Conservation (phyloP, 1,140 invertebrate species). For the Brachionus rotundiformis region DNA sequence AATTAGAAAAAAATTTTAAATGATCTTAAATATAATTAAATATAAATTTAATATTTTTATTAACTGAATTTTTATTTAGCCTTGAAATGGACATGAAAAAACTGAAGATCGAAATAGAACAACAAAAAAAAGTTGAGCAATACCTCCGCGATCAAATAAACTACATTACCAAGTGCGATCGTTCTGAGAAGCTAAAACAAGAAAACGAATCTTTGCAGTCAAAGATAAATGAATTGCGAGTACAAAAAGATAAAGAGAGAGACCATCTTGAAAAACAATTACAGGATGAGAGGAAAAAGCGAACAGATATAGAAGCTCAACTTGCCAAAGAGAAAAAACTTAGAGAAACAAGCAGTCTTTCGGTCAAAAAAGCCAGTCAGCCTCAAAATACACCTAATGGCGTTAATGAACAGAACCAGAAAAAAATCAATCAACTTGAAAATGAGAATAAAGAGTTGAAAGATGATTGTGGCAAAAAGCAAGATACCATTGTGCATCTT, state of each 20-base stretch:
- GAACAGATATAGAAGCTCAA: slow-evolving; percentile 75
- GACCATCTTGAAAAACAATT: slow-evolving; percentile 72
- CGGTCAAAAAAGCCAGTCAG: slow-evolving; percentile 66
- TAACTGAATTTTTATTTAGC: no score
- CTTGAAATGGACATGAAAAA: slow-evolving; percentile 76
- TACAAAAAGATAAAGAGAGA: slow-evolving; percentile 33
- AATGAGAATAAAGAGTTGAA: slow-evolving; percentile 18
- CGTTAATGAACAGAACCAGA: neutral
- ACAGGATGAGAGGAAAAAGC: slow-evolving; percentile 78
- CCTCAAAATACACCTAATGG: slow-evolving; percentile 62
- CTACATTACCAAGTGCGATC: slow-evolving; percentile 71
- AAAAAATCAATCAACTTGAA: slow-evolving; percentile 15
- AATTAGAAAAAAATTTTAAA: neutral
- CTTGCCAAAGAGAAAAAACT: slow-evolving; percentile 73
- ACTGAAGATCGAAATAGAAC: slow-evolving; percentile 73
- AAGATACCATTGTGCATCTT: neutral
- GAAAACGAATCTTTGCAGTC: slow-evolving; percentile 79
- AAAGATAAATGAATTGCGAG: slow-evolving; percentile 63
- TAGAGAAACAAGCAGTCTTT: slow-evolving; percentile 71
- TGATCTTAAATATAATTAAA: no score
- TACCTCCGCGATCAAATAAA: slow-evolving; percentile 79
- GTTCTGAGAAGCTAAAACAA: slow-evolving; percentile 74
- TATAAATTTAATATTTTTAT: no score
- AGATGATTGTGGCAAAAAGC: slow-evolving; percentile 32
- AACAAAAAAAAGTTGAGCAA: slow-evolving; percentile 74